Conservation (phyloP, 2,888 invertebrate species). For the Yponomeuta malinellus region DNA sequence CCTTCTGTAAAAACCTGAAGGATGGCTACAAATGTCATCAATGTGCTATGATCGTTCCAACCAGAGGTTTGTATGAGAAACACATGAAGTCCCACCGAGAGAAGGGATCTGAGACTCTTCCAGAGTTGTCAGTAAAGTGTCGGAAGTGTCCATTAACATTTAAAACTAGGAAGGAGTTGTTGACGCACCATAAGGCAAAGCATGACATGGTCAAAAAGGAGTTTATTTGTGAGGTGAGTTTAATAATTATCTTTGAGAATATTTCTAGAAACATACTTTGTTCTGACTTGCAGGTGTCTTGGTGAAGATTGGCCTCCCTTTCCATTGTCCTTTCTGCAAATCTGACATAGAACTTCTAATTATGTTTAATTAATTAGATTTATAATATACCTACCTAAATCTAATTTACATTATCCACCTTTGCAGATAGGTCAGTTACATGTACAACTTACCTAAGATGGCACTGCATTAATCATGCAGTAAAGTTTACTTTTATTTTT, state of each 20-base stretch:
- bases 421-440: too few species aligned
- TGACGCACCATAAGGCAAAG: constrained; percentile 31
- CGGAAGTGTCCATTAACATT: constrained; percentile 43
- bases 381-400: too few species aligned
- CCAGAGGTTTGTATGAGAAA: constrained; percentile 42
- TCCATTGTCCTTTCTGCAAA: background rate
- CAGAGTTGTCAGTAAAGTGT: constrained; percentile 39
- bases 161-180: constrained; percentile 40
- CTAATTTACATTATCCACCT: too few species aligned
- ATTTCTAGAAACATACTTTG: background rate
- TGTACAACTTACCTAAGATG: too few species aligned
- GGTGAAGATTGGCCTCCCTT: background rate
- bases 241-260: background rate
- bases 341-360: background rate
- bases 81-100: constrained; percentile 51
- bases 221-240: constrained; percentile 62
- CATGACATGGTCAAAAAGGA: constrained; percentile 42
- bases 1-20: constrained; percentile 52
- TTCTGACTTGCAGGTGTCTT: background rate
- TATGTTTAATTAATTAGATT: background rate
- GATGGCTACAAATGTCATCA: constrained; percentile 54
- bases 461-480: too few species aligned
- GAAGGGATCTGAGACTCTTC: constrained; percentile 39
- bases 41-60: constrained; percentile 47
- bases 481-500: too few species aligned